Base-by-base conservation (phyloP, 2,797 vertebrate genomes). In the Hybognathus amarus region DNA sequence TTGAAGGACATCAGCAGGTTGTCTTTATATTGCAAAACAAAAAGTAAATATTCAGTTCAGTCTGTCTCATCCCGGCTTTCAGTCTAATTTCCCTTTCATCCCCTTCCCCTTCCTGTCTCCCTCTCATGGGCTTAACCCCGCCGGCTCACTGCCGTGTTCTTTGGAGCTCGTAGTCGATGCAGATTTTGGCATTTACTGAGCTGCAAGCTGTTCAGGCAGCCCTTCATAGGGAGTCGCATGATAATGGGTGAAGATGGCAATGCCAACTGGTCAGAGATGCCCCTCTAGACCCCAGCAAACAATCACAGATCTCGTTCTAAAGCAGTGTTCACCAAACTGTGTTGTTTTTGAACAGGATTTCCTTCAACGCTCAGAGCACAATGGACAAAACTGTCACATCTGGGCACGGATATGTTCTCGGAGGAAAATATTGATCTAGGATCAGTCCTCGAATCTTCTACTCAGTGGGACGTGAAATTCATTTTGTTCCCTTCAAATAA, bases 171-270 rank as follows among this genome's bases (percentile, higher is more conserved):
- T 87, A 91, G 85, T 77, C 84, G 42, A 91, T 91, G 91, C 90
- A 90, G 90, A 92, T 92, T 93, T 90, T 90, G 87, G 89, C 91
- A 91, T 92, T 93, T 91, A 90, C 85, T 88, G 83, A 89, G 88
- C 83, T 80, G 83, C 89, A 87, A 83, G 87, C 82, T 67, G 85
- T 88, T 90, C 61, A 85, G 80, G 68, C 83, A n/a, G 52, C 3
- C 2, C 33, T 63, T 63, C 40, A 73, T 47, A 50, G 13, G 8
- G 47, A 67, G 33, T 8, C 17, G 69, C 42, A 75, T 66, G 56
- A 74, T 45, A 75, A 82, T 38, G 90, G 90, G 89, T 89, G 69
- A 91, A 89, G 91, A 77, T 88, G 85, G 86, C 85, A 88, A 89
- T 85, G 89, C 89, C 92, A 93, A 92, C 91, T 91, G 92, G 86